Base-by-base conservation (phyloP, 1,140 invertebrate species). In the Oscheius sp. region DNA sequence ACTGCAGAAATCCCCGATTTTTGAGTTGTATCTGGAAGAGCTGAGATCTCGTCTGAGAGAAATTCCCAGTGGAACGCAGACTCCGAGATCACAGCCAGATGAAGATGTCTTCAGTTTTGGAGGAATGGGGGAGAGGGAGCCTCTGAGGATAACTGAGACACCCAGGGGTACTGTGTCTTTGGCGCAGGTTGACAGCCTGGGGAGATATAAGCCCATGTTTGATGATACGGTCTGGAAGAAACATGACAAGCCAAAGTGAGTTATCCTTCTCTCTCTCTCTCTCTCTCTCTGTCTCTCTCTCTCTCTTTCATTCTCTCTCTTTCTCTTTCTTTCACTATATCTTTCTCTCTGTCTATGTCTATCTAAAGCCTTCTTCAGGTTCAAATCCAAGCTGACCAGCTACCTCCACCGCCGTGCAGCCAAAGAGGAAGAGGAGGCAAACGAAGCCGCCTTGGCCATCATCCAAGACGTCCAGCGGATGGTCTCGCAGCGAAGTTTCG, bases 401-500 rank as follows among this genome's bases (percentile, higher is more conserved):
- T 71, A 63, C 26, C 52, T 71, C 2, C 36, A 64, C 23, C 63
- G 64, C 13, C 63, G 58, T 15, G 23, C 59, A 0, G 20, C 59
- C n/a, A 34, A 38, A 64, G 69, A 71, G 7, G 69, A 71, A 38
- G 69, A 71, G 35, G 58, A 61, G 13, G 69, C 69, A 2, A 58
- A 62, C 45, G 69, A 71, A 64, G 69, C 59, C 2, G 69, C 69
- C 4, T 28, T 55, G 23, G 45, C 69, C 1, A 71, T 71, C 3
- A 71, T 71, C 2, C 29, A 42, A 63, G 69, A 71, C 29, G 59
- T 71, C 35, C 69, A 71, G 7, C 29, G 59, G 31, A 71, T 71
- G 69, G 69, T 71, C 13, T 35, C 36, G 15, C 61, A 63, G 31
- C 31, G 61, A 32, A 42, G 61, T 34, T 63, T 55, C 23, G 36